Evolutionary conservation across 2,888 invertebrate species (phyloP).

Genomic region (Criorhina ranunculi): DNA sequence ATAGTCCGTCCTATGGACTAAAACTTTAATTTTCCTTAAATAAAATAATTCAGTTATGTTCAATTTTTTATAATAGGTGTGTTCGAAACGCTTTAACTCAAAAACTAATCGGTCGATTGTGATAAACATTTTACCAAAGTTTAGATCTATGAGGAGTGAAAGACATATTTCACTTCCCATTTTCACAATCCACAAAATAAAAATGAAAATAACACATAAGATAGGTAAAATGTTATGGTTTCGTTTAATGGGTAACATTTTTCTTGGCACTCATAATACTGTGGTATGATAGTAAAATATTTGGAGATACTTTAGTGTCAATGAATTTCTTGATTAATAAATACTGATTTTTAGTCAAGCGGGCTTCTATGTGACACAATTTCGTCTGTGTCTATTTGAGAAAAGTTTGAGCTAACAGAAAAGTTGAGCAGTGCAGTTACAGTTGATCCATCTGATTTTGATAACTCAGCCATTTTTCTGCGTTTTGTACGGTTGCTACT

Average conservation of each 20-base stretch:
- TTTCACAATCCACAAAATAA: too few species aligned
- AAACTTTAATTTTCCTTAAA: too few species aligned
- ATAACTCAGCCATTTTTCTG: background rate
- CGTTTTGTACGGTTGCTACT: background rate
- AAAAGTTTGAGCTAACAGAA: background rate
- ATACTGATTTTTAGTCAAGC: background rate
- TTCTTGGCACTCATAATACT: background rate
- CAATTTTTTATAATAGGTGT: too few species aligned
- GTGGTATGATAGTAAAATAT: constrained; percentile 2
- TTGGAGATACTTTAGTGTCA: background rate
- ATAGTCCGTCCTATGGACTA: too few species aligned
- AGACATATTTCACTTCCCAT: too few species aligned
- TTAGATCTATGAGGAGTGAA: too few species aligned
- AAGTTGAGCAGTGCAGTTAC: background rate
- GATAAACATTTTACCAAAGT: too few species aligned
- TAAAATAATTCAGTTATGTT: too few species aligned
- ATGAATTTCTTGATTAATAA: background rate
- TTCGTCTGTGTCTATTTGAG: background rate
- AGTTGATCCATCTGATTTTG: background rate
- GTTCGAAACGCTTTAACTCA: too few species aligned
- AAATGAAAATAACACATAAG: too few species aligned
- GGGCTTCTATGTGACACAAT: background rate
- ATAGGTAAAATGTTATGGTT: too few species aligned
- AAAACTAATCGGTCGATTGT: too few species aligned
- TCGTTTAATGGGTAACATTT: background rate